These are phyloP conservation scores for Apis dorsata DNA, from an alignment of 1,140 invertebrate genomes.

Conservation along the genomic window DNA sequence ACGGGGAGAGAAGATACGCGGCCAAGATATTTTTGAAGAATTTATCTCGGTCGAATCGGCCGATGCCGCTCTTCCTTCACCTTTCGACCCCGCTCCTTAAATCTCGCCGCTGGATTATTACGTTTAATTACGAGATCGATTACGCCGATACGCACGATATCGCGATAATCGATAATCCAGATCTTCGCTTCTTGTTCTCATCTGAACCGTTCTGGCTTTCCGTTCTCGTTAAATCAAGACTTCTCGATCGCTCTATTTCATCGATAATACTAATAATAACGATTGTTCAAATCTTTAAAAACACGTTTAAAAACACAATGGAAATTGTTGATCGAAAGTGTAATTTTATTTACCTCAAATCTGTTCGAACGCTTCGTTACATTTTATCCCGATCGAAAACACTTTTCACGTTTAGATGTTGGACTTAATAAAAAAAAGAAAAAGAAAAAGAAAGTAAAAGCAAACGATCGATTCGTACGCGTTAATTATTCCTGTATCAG, in stretches of 20 bases:
- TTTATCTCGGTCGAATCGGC: conserved; percentile 26
- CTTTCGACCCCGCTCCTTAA: conserved; percentile 35
- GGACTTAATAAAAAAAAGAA: background rate
- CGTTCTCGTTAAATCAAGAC: background rate
- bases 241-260: conserved; percentile 14
- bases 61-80: conserved; percentile 8
- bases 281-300: background rate
- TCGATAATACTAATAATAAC: background rate
- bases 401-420: background rate
- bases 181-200: background rate
- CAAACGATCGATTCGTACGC: background rate
- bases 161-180: conserved; percentile 21
- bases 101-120: conserved; percentile 39
- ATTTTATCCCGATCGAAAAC: conserved; percentile 15
- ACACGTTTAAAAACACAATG: conserved; percentile 11
- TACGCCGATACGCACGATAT: conserved; percentile 30
- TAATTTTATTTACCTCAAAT: conserved; percentile 25
- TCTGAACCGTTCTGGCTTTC: conserved; percentile 41
- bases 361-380: background rate
- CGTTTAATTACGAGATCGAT: conserved; percentile 54
- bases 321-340: background rate
- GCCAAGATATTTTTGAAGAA: conserved; percentile 8
- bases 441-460: background rate
- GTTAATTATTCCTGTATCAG: background rate
- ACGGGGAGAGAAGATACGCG: background rate